These are phyloP conservation scores for Berghia stephanieae DNA, from an alignment of 1,140 invertebrate species.

Conservation along the genomic window DNA sequence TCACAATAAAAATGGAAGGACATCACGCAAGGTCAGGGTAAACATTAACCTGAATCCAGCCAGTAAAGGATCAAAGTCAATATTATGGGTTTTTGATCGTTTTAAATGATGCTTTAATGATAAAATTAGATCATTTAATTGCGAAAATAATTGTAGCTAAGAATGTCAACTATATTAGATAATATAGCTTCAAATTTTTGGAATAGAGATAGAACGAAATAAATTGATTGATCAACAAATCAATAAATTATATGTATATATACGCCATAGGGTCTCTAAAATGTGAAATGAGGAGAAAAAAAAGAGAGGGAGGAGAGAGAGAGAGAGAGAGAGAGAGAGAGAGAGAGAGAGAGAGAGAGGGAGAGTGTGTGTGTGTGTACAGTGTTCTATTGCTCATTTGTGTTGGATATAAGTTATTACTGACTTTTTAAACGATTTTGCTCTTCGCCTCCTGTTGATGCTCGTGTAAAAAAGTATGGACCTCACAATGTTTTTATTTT, in stretches of 20 bases:
- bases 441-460: too few species aligned
- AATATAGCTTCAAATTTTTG: not conserved
- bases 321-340: not conserved
- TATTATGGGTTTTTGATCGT: too few species aligned
- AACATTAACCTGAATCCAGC: too few species aligned
- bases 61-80: too few species aligned
- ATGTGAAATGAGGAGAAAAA: not conserved
- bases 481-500: constrained; percentile 5
- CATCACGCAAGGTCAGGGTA: too few species aligned
- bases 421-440: not conserved
- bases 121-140: too few species aligned
- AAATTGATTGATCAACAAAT: too few species aligned
- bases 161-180: not conserved
- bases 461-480: too few species aligned
- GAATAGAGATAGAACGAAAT: not conserved
- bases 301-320: not conserved
- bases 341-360: constrained; percentile 1
- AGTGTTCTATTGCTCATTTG: not conserved
- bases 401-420: not conserved
- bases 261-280: too few species aligned
- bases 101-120: too few species aligned
- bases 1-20: too few species aligned
- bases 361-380: not conserved
- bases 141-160: not conserved
- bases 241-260: too few species aligned